phyloP scores from a whole-genome alignment of 2,113 vertebrate species.

The Elgaria multicarinata region DNA sequence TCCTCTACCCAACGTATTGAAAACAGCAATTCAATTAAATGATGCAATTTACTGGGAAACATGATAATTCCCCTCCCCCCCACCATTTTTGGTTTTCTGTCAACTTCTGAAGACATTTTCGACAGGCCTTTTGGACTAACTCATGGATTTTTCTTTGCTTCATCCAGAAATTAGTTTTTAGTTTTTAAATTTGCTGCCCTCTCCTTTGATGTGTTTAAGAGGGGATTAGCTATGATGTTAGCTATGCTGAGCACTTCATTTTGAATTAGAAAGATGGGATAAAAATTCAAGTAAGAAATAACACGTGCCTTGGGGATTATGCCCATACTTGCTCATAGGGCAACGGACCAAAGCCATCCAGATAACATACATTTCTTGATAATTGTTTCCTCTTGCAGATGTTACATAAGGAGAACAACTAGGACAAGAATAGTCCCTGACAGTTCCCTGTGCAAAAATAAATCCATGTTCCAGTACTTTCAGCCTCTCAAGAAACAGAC shows the following conservation, averaged over 20 bases:
- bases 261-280: background rate
- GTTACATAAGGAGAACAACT: background rate
- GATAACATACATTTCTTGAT: background rate
- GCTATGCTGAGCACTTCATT: background rate
- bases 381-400: background rate
- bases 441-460: constrained; percentile 12
- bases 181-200: background rate
- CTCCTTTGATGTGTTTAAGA: background rate
- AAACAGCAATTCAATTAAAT: background rate
- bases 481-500: background rate
- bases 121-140: background rate
- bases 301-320: background rate
- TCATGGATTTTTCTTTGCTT: background rate
- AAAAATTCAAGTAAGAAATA: background rate
- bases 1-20: background rate
- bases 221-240: background rate
- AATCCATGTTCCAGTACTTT: background rate
- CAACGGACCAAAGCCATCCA: background rate
- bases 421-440: background rate
- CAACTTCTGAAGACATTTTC: background rate
- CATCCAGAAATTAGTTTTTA: background rate
- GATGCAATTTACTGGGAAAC: background rate
- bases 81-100: background rate
- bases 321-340: too few relatives aligned
- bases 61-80: background rate